A percentile compares a stretch with the other conserved stretches of the same genome.
Evolutionary conservation across 2,888 invertebrate genomes (phyloP).

Genomic region (Antitype chi): DNA sequence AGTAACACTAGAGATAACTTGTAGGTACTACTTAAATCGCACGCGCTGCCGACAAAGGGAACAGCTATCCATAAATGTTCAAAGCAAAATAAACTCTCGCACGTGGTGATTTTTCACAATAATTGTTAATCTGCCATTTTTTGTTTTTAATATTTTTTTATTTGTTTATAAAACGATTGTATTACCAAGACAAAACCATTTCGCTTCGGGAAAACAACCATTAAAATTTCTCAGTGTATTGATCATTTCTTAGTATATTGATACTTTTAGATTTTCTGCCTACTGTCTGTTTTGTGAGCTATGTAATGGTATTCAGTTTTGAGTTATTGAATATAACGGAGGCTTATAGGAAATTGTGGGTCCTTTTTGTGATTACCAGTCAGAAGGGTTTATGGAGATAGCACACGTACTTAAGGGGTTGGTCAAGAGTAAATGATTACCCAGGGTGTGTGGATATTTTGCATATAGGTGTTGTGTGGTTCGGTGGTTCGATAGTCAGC

Average conservation of each 20-base stretch:
- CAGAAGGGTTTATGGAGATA: conserved; percentile 25
- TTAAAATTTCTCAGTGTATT: too few species aligned
- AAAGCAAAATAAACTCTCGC: too few species aligned
- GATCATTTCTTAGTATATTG: neutral
- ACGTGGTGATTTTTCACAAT: too few species aligned
- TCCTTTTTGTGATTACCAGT: conserved; percentile 27
- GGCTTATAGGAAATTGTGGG: conserved; percentile 43
- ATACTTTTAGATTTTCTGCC: neutral
- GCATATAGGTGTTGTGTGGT: neutral
- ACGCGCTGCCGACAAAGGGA: too few species aligned
- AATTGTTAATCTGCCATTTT: too few species aligned
- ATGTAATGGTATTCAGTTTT: conserved; percentile 29
- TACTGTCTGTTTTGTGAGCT: conserved; percentile 9
- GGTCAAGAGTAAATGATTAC: conserved; percentile 15
- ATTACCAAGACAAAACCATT: too few species aligned
- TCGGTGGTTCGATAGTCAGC: neutral
- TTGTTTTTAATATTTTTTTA: too few species aligned
- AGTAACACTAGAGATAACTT: too few species aligned
- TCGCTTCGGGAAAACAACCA: too few species aligned
- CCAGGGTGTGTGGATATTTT: neutral
- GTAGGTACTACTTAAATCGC: too few species aligned
- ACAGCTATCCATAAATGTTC: too few species aligned
- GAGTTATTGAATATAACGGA: conserved; percentile 54
- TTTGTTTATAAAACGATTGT: too few species aligned
- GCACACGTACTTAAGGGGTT: conserved; percentile 18